Conservation (phyloP, 2,797 vertebrate genomes). For the Galagoides demidoff region DNA sequence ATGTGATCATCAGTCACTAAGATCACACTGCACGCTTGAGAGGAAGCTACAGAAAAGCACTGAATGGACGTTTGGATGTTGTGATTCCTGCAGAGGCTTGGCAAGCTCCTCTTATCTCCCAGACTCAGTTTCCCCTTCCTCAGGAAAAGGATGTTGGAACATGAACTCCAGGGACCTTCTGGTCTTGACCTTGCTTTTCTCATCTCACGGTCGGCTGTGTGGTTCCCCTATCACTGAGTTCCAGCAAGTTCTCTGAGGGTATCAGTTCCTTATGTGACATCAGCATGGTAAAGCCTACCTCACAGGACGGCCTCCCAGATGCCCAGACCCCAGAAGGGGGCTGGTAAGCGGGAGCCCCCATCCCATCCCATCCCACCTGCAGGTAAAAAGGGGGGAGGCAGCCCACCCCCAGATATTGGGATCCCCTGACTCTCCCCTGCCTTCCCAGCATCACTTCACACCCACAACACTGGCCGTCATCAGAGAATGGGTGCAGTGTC, state of each 20-base stretch:
- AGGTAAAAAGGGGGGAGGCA: not conserved
- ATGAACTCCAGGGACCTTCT: accelerated
- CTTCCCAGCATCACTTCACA: not conserved
- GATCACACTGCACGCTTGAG: not conserved
- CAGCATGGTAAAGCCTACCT: not conserved
- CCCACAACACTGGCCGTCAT: not conserved
- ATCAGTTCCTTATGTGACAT: accelerated
- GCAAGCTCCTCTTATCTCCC: not conserved
- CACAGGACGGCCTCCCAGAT: accelerated
- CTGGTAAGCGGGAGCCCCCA: not conserved
- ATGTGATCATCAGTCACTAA: accelerated
- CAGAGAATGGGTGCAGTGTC: not conserved
- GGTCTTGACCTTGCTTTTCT: accelerated
- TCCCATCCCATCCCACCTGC: not conserved
- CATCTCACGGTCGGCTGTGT: not conserved
- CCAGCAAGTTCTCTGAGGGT: not conserved
- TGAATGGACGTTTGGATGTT: accelerated
- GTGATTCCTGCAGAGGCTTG: not conserved
- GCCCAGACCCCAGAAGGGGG: not conserved
- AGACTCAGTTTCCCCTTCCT: not conserved
- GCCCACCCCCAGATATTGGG: accelerated
- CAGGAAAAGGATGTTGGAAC: not conserved
- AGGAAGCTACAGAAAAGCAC: accelerated
- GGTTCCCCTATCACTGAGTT: accelerated
- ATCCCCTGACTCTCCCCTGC: accelerated